Conservation (phyloP, 2,888 invertebrate genomes). For the Caradrina clavipalpis region DNA sequence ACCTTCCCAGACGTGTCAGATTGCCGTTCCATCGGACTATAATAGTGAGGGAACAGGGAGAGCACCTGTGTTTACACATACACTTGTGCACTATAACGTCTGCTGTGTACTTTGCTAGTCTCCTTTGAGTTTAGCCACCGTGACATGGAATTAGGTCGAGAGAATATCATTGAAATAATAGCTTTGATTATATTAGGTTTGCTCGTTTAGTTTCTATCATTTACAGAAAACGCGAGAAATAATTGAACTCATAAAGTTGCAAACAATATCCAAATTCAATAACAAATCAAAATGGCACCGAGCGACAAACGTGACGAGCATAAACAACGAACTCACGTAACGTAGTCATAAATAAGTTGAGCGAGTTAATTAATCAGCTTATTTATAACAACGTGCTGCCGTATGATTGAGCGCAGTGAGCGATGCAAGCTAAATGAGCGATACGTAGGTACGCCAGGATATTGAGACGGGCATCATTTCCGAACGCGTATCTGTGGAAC, state of each 20-base stretch:
- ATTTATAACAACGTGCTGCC: constrained; percentile 30
- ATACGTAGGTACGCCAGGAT: constrained; percentile 25
- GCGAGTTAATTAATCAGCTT: constrained; percentile 39
- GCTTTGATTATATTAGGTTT: not conserved
- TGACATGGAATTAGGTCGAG: no score
- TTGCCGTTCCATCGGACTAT: not conserved
- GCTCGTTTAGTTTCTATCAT: not conserved
- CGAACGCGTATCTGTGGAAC: constrained; percentile 18
- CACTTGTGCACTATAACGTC: not conserved
- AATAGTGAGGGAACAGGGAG: not conserved
- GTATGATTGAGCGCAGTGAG: constrained; percentile 23
- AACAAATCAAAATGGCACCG: not conserved
- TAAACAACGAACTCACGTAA: constrained; percentile 27
- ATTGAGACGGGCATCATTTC: constrained; percentile 40
- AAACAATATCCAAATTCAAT: not conserved
- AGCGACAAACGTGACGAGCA: constrained; percentile 24
- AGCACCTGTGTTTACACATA: not conserved
- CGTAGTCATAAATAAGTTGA: constrained; percentile 16
- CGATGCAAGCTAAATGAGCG: constrained; percentile 1
- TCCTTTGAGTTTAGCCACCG: no score
- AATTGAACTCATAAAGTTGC: not conserved
- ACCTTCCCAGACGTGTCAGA: not conserved
- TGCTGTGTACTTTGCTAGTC: no score
- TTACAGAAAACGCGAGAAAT: not conserved
- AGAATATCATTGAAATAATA: no score